These are phyloP conservation scores for Listronotus bonariensis DNA, from an alignment of 1,140 invertebrate species.

Conservation along the genomic window DNA sequence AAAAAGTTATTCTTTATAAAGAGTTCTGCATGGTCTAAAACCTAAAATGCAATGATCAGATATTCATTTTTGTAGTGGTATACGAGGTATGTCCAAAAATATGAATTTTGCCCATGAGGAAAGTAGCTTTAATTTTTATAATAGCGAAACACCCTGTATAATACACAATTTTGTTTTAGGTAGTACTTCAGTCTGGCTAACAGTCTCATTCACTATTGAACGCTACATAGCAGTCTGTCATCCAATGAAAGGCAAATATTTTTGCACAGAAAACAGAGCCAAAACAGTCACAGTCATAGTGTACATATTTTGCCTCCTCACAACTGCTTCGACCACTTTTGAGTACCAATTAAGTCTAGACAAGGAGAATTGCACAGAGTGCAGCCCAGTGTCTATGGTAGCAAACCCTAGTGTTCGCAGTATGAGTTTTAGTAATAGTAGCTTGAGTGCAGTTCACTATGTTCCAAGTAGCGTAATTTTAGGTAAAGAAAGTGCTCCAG, in stretches of 20 bases:
- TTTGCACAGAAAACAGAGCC: slow-evolving; percentile 68
- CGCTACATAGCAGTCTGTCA: slow-evolving; percentile 78
- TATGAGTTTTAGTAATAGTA: background rate
- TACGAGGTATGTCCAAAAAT: too few relatives aligned
- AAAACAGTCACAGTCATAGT: slow-evolving; percentile 66
- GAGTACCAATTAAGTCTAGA: slow-evolving; percentile 60
- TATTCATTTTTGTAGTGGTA: too few relatives aligned
- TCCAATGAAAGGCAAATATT: slow-evolving; percentile 73
- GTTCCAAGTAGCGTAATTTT: slow-evolving; percentile 26
- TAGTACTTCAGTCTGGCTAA: slow-evolving; percentile 77
- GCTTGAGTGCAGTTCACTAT: slow-evolving; percentile 9
- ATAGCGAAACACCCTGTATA: too few relatives aligned
- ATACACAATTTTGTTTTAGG: slow-evolving; percentile 55
- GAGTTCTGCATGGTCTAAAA: too few relatives aligned
- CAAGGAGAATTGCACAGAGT: slow-evolving; percentile 30
- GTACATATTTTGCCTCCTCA: slow-evolving; percentile 66
- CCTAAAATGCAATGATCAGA: too few relatives aligned
- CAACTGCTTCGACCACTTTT: slow-evolving; percentile 68
- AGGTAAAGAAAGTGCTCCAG: slow-evolving; percentile 3
- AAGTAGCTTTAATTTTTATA: too few relatives aligned
- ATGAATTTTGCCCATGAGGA: too few relatives aligned
- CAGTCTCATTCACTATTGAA: slow-evolving; percentile 78
- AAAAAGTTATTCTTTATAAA: too few relatives aligned
- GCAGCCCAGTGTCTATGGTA: background rate
- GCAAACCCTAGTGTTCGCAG: slow-evolving; percentile 1